These are phyloP conservation scores for Euwallacea fornicatus DNA, from an alignment of 1,140 invertebrate genomes.

Conservation along the genomic window DNA sequence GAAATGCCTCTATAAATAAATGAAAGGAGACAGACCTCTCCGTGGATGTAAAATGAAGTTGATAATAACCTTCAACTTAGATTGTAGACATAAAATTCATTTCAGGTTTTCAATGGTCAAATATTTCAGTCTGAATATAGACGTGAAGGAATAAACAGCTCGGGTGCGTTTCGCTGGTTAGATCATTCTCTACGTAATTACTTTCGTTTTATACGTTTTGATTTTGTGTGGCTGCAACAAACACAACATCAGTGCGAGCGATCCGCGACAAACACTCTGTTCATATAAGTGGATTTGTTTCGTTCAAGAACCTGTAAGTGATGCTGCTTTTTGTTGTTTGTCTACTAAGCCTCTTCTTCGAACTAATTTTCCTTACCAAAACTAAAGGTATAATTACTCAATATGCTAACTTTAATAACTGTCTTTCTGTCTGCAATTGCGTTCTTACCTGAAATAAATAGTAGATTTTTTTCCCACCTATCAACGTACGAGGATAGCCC, in stretches of 20 bases:
- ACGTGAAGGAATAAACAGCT: conserved; percentile 43
- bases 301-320: conserved; percentile 27
- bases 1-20: conserved; percentile 44
- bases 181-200: conserved; percentile 36
- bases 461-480: too few species aligned
- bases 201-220: conserved; percentile 13
- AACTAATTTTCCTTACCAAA: conserved; percentile 25
- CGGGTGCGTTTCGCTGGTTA: conserved; percentile 20
- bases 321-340: conserved; percentile 28
- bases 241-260: too few species aligned
- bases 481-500: too few species aligned
- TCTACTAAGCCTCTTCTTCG: conserved; percentile 25
- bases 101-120: conserved; percentile 47
- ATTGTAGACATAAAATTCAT: conserved; percentile 49
- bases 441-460: too few species aligned
- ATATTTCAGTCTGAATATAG: conserved; percentile 48
- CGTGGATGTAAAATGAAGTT: conserved; percentile 44
- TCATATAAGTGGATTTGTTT: conserved; percentile 11
- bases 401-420: neutral
- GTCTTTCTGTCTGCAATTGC: too few species aligned
- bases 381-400: conserved; percentile 25
- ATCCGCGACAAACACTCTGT: too few species aligned
- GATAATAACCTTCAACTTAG: conserved; percentile 48
- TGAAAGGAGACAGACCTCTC: conserved; percentile 42
- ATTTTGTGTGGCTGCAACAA: neutral